Evolutionary conservation across 2,888 invertebrate species (phyloP), one percentile per base, ranked within the genome.

Genomic region (Drosophila cyrtoloma): DNA sequence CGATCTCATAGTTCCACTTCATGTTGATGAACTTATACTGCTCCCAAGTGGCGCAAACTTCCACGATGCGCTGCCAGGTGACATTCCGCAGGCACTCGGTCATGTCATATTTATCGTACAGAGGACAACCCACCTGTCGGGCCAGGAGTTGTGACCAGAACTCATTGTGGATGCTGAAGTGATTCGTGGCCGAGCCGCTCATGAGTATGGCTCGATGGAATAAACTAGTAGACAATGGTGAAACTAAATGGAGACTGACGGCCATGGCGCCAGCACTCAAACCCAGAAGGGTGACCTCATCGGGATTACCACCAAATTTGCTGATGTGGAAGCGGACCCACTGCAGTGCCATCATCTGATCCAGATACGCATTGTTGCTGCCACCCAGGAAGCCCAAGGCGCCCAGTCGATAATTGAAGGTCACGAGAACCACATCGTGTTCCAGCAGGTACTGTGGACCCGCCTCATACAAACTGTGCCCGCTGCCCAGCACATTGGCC

Each of bases 121-220:
- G 94, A 7, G 96, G 95, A 85, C 96, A 96, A 44, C 93, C 93
- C 5, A 95, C 83, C 4, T 95, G 84, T 32, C 93, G 88, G 0
- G 96, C 96, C 82, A 96, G 94, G 75, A 94, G 95, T 47, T 94
- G 93, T 0, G 96, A 95, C 75, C 96, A 91, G 58, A 94, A 91
- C 3, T 94, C 33, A 66, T 91, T 92, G 0, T 94, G 94, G 0
- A 95, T 93, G 4, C 94, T 93, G 77, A 92, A 94, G 35, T 95
- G 94, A 44, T 94, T 94, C 0, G 94, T 93, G 0, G 94, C 94
- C 0, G 96, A 94, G 1, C 95, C 96, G 79, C 96, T 96, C 95
- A 96, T 95, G 0, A 95, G 94, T 19, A 96, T 95, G 0, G 94
- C 96, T 47, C 95, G 94, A 85, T 96, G 96, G 92, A 96, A 96